phyloP scores from a whole-genome alignment of 2,888 invertebrate species.

The Scrobipalpa costella region DNA sequence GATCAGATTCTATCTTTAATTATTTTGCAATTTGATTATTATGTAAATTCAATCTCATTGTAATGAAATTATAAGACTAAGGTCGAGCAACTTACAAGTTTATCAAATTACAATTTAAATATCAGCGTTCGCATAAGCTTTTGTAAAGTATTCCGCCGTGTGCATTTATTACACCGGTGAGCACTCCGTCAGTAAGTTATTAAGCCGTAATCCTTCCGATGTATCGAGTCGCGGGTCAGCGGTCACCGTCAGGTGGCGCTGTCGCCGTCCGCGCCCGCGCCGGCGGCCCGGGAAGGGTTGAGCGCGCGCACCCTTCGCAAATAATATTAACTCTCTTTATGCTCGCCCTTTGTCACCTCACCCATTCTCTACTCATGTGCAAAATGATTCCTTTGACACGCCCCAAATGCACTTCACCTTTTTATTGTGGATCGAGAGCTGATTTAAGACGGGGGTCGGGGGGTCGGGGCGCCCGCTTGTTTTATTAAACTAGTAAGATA shows the following conservation, averaged over 20 bases:
- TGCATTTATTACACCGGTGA: too few species aligned
- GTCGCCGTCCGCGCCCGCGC: not conserved
- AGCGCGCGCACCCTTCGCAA: slow-evolving; percentile 48
- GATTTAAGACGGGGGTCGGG: slow-evolving; percentile 30
- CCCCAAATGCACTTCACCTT: slow-evolving; percentile 50
- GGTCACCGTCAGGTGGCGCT: slow-evolving; percentile 4
- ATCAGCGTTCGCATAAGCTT: too few species aligned
- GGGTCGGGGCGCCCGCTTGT: slow-evolving; percentile 16
- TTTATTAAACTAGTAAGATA: slow-evolving; percentile 26
- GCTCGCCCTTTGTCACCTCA: slow-evolving; percentile 53
- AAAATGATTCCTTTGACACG: slow-evolving; percentile 62
- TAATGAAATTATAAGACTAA: too few species aligned
- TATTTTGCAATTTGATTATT: too few species aligned
- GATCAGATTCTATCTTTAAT: too few species aligned
- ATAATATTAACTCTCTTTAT: slow-evolving; percentile 64
- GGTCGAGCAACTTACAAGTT: too few species aligned
- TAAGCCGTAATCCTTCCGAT: slow-evolving; percentile 50
- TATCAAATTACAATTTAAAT: too few species aligned
- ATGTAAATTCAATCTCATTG: too few species aligned
- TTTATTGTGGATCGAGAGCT: slow-evolving; percentile 44
- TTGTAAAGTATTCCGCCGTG: too few species aligned
- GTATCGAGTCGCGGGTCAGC: slow-evolving; percentile 47
- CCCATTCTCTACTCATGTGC: slow-evolving; percentile 43
- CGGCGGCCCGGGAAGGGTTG: slow-evolving; percentile 38
- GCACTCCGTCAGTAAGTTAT: too few species aligned